phyloP scores from a whole-genome alignment of 2,113 vertebrate genomes.

The zebrafish (Danio rerio) region GRCz12tu NC_133190.1:26412001-26412500 shows the following conservation, averaged over 20 bases:
- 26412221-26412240: not conserved
- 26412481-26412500: too few relatives aligned
- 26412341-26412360: not conserved
- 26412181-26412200: not conserved
- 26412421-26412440: too few relatives aligned
- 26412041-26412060: not conserved
- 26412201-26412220: not conserved
- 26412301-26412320: not conserved
- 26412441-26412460: too few relatives aligned
- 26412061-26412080: too few relatives aligned
- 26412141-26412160: not conserved
- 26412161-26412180: not conserved
- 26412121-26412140: not conserved
- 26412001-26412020: too few relatives aligned
- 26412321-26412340: too few relatives aligned
- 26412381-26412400: too few relatives aligned
- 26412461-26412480: too few relatives aligned
- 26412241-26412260: not conserved
- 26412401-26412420: too few relatives aligned
- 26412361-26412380: too few relatives aligned
- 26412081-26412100: too few relatives aligned
- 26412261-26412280: too few relatives aligned
- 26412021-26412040: not conserved
- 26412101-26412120: not conserved
- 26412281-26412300: not conserved